These are phyloP conservation scores for Scolopax rusticola DNA, from an alignment of 2,797 vertebrate species.

Conservation along the genomic window DNA sequence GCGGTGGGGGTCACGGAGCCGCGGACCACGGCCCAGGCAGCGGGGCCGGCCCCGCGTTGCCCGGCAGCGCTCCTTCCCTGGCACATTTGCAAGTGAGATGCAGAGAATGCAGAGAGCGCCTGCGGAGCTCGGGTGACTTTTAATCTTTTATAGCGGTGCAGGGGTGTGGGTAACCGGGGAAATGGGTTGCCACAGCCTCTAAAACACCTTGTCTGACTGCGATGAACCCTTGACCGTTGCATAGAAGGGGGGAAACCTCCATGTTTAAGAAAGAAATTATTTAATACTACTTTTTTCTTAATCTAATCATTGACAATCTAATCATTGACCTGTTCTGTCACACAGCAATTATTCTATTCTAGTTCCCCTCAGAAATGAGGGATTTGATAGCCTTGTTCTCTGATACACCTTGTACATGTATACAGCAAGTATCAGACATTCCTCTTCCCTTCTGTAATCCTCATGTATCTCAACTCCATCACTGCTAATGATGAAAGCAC, in stretches of 20 bases:
- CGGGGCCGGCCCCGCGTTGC: too few relatives aligned
- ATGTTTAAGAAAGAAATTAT: background rate
- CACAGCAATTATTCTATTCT: background rate
- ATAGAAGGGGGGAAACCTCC: background rate
- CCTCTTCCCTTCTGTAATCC: background rate
- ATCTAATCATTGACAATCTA: background rate
- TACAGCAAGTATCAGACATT: background rate
- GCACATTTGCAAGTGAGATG: background rate
- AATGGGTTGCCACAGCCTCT: background rate
- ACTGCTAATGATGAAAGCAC: background rate
- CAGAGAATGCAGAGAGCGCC: background rate
- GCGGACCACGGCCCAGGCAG: too few relatives aligned
- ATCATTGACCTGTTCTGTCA: background rate
- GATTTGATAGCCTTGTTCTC: background rate
- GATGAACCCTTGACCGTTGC: fast-evolving
- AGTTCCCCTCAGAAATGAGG: background rate
- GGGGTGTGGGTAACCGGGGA: background rate
- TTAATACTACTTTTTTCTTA: background rate
- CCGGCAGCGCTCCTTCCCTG: too few relatives aligned
- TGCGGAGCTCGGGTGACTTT: background rate
- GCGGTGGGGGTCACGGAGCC: background rate
- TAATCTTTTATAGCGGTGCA: background rate
- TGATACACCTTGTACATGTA: background rate
- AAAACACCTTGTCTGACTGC: background rate
- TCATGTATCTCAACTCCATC: background rate